Percentiles rank a stretch among this genome's conserved stretches.
phyloP scores from a whole-genome alignment of 2,797 vertebrate genomes.

The Notolepis coatsorum region DNA sequence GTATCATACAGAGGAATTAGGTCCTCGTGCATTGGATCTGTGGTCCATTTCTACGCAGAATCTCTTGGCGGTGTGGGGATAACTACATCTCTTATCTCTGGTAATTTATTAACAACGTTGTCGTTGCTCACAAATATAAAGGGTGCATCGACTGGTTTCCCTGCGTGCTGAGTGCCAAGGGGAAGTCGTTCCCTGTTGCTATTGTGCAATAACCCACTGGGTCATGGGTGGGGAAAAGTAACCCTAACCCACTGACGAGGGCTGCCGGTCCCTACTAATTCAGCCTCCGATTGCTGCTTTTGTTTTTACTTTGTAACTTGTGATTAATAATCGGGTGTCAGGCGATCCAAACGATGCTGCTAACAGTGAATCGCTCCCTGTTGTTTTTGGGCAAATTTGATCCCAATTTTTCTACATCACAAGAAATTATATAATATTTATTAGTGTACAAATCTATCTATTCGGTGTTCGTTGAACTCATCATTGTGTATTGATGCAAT shows the following conservation, averaged over 20 bases:
- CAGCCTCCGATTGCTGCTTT: slow-evolving; percentile 30
- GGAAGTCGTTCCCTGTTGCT: slow-evolving; percentile 42
- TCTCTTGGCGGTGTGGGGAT: slow-evolving; percentile 34
- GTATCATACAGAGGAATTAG: background rate
- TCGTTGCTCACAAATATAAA: background rate
- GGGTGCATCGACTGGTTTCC: background rate
- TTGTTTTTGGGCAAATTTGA: slow-evolving; percentile 53
- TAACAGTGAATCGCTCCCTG: slow-evolving; percentile 47
- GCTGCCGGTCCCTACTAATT: slow-evolving; percentile 47
- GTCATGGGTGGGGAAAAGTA: slow-evolving; percentile 21
- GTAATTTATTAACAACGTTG: background rate
- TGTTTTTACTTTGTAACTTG: slow-evolving; percentile 47
- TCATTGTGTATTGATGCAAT: slow-evolving; percentile 39
- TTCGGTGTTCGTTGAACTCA: slow-evolving; percentile 14
- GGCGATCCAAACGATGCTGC: slow-evolving; percentile 59
- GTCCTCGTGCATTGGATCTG: background rate
- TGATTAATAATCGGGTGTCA: slow-evolving; percentile 48
- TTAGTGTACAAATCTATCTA: slow-evolving; percentile 48
- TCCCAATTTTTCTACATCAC: slow-evolving; percentile 46
- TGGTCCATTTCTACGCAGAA: slow-evolving; percentile 64
- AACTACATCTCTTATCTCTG: background rate
- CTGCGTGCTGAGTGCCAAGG: slow-evolving; percentile 49
- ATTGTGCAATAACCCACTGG: slow-evolving; percentile 65
- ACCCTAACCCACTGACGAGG: slow-evolving; percentile 40
- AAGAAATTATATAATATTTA: slow-evolving; percentile 32